These are phyloP conservation scores for Tragelaphus oryx DNA, from an alignment of 2,797 vertebrate genomes.

Conservation along the genomic window DNA sequence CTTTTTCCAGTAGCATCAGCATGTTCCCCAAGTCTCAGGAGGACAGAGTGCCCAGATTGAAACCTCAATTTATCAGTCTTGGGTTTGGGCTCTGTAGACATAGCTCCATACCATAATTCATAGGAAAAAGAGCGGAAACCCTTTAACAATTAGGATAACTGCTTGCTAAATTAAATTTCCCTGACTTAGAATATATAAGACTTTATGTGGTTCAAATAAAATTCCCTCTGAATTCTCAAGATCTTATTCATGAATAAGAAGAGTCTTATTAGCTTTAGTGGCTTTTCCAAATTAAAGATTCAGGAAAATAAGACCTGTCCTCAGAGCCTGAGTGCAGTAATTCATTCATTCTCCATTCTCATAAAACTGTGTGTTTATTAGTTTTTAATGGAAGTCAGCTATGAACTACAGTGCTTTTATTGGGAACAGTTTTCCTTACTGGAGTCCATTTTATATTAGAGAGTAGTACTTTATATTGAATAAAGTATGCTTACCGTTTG, in stretches of 20 bases:
- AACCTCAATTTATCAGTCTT: not conserved
- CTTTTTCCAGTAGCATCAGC: not conserved
- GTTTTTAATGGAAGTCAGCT: not conserved
- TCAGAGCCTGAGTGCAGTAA: not conserved
- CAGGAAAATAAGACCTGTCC: not conserved
- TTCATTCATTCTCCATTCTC: not conserved
- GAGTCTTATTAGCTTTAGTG: not conserved
- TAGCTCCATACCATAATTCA: not conserved
- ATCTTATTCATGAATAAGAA: not conserved
- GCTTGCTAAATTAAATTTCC: not conserved
- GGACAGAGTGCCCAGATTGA: not conserved
- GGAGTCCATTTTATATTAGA: not conserved
- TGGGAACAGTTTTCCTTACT: not conserved
- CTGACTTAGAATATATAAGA: not conserved
- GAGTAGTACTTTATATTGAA: not conserved
- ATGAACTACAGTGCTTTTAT: not conserved
- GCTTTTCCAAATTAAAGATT: constrained; percentile 11
- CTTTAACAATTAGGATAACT: constrained; percentile 9
- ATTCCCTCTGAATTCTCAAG: not conserved
- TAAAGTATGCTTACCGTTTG: not conserved
- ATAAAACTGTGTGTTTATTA: not conserved
- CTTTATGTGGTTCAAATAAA: constrained; percentile 8
- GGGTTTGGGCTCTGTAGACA: not conserved
- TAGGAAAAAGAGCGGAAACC: not conserved
- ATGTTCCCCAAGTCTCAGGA: not conserved